Evolutionary conservation across 2,888 invertebrate species (phyloP), one percentile per base, ranked within the genome.

Genomic region (Cybosia mesomella): DNA sequence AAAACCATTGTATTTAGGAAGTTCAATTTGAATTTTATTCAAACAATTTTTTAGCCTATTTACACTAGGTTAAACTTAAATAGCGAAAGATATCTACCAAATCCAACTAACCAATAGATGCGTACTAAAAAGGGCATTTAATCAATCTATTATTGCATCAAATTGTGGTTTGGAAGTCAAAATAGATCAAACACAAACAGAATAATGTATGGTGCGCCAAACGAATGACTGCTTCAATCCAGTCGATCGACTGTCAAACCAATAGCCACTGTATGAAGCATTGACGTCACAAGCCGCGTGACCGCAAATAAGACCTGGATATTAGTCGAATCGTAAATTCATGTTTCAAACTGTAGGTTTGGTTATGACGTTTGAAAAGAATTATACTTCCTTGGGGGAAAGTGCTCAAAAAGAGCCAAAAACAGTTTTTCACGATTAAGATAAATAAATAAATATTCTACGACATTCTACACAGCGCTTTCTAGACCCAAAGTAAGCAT

Each of bases 161-260:
- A 49, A 18, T 49, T n/a, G n/a, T 49, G 18, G 49, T 49, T 49
- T 49, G 15, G 5, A 11, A 43, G 18, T 18, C 18, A 7, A 18
- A 7, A 43, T 49, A 49, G n/a, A 18, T 18, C 49, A 49, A 49
- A 49, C 49, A 43, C 18, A 49, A 49, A 49, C n/a, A 49, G 49
- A 49, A 49, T 49, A 49, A 49, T 49, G 8, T 49, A 49, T 49
- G 49, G n/a, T 8, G 49, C n/a, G n/a, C 9, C 49, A 49, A n/a
- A 39, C 39, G 39, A 39, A 39, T 59, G 21, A 39, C 39, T 18
- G 24, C 22, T 39, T 39, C 59, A 59, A 59, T 59, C 8, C 39
- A 39, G 24, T 22, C 39, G 15, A 39, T 59, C 24, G 18, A 39
- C 13, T 59, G 22, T 59, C 24, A 18, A 24, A 39, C 22, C 36